Evolutionary conservation across 2,113 vertebrate species (phyloP), one percentile per base, ranked within the genome.

Genomic region (Notechis scutatus): DNA sequence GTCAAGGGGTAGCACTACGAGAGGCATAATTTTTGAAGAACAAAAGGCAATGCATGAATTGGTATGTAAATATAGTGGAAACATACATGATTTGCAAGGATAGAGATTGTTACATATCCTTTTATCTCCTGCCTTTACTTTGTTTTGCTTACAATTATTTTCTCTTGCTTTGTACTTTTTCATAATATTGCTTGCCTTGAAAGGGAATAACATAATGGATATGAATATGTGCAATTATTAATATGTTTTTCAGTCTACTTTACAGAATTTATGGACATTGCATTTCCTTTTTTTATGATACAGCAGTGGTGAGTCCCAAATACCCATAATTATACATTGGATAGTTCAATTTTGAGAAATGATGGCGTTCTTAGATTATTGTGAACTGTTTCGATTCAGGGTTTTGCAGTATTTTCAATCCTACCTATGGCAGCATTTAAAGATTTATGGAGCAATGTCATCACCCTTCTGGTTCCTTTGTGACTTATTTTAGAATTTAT

Each of bases 361-460:
- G 57, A 42, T 52, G 7, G 12, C 3, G 0, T 59, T 91, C 24
- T 24, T n/a, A 61, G 64, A 26, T 61, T 52, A 26, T 39, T 91
- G 21, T 94, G 92, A 92, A 92, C 55, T 7, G 39, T 21, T 90
- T 34, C 2, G 29, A 29, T 92, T 94, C n/a, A 92, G 57, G 94
- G 55, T 90, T 81, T 87, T 93, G 61, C 90, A 93, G 18, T 94
- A 74, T 94, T 93, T 92, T 93, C 42, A 50, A 1, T 90, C 92
- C 5, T 1, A 93, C 14, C 90, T 90, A 88, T 90, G 85, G 69
- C 74, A 93, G 88, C 85, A 52, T 29, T 74, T 81, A 95, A 42
- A 85, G 89, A 69, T 94, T 95, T 95, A 56, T 93, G 21, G 90
- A 85, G 56, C 85, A 91, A 14, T 54, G 34, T 93, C 74, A 88